phyloP scores from a whole-genome alignment of 1,140 invertebrate genomes.

The Phymastichus coffea region DNA sequence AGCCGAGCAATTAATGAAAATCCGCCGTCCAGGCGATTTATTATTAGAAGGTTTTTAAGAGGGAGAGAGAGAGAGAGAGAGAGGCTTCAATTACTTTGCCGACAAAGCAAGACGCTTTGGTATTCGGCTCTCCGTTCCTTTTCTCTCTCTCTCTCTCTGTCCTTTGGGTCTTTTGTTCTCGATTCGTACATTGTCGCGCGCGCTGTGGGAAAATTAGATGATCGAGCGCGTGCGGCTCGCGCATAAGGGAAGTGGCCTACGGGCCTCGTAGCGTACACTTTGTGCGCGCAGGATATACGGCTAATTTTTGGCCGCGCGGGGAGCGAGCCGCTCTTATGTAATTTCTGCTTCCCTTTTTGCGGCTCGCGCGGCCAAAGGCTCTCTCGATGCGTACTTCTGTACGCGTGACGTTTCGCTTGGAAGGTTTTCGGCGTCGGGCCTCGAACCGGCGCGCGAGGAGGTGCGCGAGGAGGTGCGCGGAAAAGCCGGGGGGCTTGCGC shows the following conservation, averaged over 20 bases:
- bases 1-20: no score
- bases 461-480: neutral
- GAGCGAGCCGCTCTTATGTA: no score
- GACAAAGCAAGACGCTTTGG: neutral
- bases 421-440: neutral
- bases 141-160: neutral
- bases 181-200: neutral
- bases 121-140: neutral
- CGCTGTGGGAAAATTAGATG: conserved; percentile 21
- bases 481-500: neutral
- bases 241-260: no score
- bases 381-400: no score
- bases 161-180: conserved; percentile 13
- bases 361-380: no score
- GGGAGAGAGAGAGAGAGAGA: neutral
- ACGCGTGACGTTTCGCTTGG: neutral
- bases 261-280: no score
- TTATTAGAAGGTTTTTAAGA: no score
- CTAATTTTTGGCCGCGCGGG: no score
- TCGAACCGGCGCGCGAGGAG: neutral
- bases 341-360: neutral
- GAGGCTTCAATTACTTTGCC: no score
- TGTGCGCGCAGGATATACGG: no score
- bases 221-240: neutral
- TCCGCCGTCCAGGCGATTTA: no score